phyloP scores from a whole-genome alignment of 2,888 invertebrate species.

The Nephrotoma appendiculata region DNA sequence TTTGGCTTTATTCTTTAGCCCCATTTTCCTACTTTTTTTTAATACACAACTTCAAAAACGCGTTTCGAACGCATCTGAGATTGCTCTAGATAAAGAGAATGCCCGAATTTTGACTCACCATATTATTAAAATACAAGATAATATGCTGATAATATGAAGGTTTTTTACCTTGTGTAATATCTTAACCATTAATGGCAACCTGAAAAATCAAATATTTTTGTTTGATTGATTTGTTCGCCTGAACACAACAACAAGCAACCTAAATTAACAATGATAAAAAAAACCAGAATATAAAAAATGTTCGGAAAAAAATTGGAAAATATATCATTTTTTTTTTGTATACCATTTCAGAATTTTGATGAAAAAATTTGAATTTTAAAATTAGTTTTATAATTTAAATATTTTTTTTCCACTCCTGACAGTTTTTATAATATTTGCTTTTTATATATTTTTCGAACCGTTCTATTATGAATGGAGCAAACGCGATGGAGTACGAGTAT shows the following conservation, averaged over 20 bases:
- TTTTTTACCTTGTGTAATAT: too few relatives aligned
- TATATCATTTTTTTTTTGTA: background rate
- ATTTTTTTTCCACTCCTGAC: background rate
- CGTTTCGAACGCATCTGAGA: too few relatives aligned
- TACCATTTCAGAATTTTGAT: background rate
- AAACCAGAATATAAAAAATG: background rate
- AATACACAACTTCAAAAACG: too few relatives aligned
- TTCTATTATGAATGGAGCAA: background rate
- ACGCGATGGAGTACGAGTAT: background rate
- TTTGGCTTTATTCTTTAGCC: too few relatives aligned
- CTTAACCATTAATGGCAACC: too few relatives aligned
- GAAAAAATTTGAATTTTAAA: background rate
- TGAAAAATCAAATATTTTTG: too few relatives aligned
- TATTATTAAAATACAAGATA: too few relatives aligned
- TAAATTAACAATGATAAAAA: background rate
- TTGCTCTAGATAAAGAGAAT: too few relatives aligned
- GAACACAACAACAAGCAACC: background rate
- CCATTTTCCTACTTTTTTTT: too few relatives aligned
- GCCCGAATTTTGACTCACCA: too few relatives aligned
- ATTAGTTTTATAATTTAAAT: background rate
- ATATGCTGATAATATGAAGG: too few relatives aligned
- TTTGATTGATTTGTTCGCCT: background rate
- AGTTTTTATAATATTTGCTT: background rate
- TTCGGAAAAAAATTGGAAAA: background rate
- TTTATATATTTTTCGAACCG: background rate